Conservation (phyloP, 2,113 vertebrate genomes). For the Erythrolamprus reginae region DNA sequence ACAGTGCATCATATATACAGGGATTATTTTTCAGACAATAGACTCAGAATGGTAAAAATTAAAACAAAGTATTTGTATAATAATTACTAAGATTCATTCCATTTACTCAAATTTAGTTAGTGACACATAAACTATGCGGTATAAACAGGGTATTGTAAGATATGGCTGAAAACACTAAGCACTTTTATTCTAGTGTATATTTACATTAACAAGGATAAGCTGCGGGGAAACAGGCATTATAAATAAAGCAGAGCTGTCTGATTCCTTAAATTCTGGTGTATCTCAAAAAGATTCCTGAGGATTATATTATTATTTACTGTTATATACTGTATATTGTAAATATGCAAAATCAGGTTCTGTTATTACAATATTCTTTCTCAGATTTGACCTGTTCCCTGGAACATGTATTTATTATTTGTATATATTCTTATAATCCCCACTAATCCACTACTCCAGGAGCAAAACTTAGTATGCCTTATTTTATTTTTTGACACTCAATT, state of each 20-base stretch:
- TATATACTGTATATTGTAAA: neutral
- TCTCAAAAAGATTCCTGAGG: neutral
- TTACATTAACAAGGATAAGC: neutral
- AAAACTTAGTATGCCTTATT: neutral
- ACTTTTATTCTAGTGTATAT: neutral
- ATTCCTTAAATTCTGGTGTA: neutral
- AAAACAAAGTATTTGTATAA: neutral
- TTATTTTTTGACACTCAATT: neutral
- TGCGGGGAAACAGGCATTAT: neutral
- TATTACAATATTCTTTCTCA: neutral
- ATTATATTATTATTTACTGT: too few relatives aligned
- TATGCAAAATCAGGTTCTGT: neutral
- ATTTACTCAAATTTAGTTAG: neutral
- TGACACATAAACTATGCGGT: constrained; percentile 19
- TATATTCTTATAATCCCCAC: neutral
- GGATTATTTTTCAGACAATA: neutral
- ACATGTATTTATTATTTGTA: neutral
- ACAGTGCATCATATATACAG: neutral
- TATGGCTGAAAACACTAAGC: constrained; percentile 11
- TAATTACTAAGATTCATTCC: neutral
- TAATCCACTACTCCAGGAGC: neutral
- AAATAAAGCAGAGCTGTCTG: neutral
- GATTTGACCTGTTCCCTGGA: neutral
- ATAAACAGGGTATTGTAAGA: constrained; percentile 11
- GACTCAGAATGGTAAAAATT: neutral